These are phyloP conservation scores for Choloepus didactylus DNA, from an alignment of 2,797 vertebrate genomes.

Conservation along the genomic window DNA sequence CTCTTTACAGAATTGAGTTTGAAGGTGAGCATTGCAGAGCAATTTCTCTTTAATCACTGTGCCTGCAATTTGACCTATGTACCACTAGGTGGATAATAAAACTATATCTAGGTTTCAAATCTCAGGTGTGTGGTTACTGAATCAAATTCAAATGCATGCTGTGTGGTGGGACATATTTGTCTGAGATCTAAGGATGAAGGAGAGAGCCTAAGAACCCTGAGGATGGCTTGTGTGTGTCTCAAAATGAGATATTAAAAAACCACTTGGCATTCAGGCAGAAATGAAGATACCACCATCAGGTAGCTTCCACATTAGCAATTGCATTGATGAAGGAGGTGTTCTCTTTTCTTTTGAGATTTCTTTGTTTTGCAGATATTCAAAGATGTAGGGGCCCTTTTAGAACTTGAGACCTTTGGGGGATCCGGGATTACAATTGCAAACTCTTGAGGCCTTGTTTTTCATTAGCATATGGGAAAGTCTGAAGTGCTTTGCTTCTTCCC, in stretches of 20 bases:
- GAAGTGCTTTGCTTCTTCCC: background rate
- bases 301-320: background rate
- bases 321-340: background rate
- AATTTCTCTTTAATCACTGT: constrained; percentile 40
- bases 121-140: constrained; percentile 10
- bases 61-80: constrained; percentile 62
- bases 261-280: background rate
- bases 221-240: background rate
- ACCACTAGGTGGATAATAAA: constrained; percentile 73
- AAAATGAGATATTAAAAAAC: background rate
- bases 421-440: background rate
- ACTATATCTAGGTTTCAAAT: constrained; percentile 21
- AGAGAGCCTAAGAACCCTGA: background rate
- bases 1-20: background rate
- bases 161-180: background rate
- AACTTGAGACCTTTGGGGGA: background rate
- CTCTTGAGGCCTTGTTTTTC: background rate
- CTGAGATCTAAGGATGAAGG: background rate
- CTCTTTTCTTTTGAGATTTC: background rate
- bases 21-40: background rate
- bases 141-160: background rate
- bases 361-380: constrained; percentile 29
- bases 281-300: background rate
- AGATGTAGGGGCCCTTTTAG: background rate
- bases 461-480: background rate